Base-by-base conservation (phyloP, 2,113 vertebrate genomes). In the Oplegnathus fasciatus region DNA sequence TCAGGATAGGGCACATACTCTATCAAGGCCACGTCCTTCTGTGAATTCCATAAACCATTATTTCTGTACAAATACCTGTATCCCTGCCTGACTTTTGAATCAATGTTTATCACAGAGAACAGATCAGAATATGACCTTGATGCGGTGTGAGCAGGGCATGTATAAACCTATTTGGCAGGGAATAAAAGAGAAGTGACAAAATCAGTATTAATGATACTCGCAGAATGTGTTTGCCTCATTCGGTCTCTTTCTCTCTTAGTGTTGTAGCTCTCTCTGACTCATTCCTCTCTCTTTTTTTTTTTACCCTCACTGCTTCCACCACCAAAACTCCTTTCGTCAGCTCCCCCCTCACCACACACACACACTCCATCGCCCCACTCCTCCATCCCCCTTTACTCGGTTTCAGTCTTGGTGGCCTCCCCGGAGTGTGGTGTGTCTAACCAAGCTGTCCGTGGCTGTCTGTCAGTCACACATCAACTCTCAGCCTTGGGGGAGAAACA, bases 381-480 rank as follows among this genome's bases (percentile, higher is more conserved):
- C 40, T 76, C n/a, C 64, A 28, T 26, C 78, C 78, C 77, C 62
- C 50, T 71, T 60, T 58, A 37, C 76, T 74, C 52, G 2, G 67
- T 88, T 74, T 86, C 78, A 68, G 75, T 83, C 78, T 71, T 77
- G 89, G 78, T 89, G 86, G 86, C 82, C 78, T 94, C 93, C 90
- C 92, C 74, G 66, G 91, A 94, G 90, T 85, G 81, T 55, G 81
- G 86, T 91, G 90, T 91, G 92, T 92, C 90, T 89, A 89, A 93
- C 91, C 89, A 76, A 87, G 87, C 92, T 94, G 92, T 92, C 92
- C 84, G 40, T 73, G 75, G 86, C 93, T 92, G 92, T 92, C 93
- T 81, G 89, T 94, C 94, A 94, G 88, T 93, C 92, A 88, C 93
- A 91, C 80, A 71, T 94, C 94, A 94, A 82, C 88, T 88, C 84